Evolutionary conservation across 2,797 vertebrate genomes (phyloP).

Genomic region (Gambusia yucatana): DNA sequence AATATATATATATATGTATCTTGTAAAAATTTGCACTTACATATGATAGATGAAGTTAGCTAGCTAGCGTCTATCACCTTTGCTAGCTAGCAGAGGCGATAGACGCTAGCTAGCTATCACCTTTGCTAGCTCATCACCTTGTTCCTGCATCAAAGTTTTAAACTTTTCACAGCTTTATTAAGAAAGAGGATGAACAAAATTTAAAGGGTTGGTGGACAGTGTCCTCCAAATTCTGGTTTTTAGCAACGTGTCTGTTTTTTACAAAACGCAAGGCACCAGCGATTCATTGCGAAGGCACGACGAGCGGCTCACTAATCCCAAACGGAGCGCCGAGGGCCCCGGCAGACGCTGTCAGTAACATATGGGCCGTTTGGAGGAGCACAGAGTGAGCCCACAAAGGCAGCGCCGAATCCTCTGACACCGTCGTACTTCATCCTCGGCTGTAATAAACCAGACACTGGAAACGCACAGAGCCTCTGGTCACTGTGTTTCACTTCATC

Average conservation of each 20-base stretch:
- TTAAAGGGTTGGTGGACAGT: background rate
- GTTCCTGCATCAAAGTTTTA: background rate
- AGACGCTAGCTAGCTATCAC: too few species aligned
- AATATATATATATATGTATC: too few species aligned
- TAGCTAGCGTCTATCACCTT: too few species aligned
- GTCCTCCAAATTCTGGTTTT: background rate
- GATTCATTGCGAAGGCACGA: conserved; percentile 14
- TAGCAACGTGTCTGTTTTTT: background rate
- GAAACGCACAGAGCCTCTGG: conserved; percentile 41
- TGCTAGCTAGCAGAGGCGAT: too few species aligned
- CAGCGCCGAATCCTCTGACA: conserved; percentile 48
- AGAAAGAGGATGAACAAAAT: background rate
- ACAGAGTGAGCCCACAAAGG: conserved; percentile 45
- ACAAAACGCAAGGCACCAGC: conserved; percentile 2
- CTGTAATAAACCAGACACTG: conserved; percentile 56
- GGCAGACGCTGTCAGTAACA: conserved; percentile 39
- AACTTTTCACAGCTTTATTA: background rate
- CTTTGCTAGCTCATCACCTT: too few species aligned
- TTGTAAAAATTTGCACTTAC: too few species aligned
- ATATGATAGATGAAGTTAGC: too few species aligned
- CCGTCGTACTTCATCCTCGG: conserved; percentile 52
- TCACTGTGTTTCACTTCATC: conserved; percentile 25
- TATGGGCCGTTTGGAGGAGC: conserved; percentile 47
- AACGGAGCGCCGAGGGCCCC: conserved; percentile 45
- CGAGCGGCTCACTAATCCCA: conserved; percentile 64